phyloP scores from a whole-genome alignment of 2,797 vertebrate species.

The Amphiprion clarkii region DNA sequence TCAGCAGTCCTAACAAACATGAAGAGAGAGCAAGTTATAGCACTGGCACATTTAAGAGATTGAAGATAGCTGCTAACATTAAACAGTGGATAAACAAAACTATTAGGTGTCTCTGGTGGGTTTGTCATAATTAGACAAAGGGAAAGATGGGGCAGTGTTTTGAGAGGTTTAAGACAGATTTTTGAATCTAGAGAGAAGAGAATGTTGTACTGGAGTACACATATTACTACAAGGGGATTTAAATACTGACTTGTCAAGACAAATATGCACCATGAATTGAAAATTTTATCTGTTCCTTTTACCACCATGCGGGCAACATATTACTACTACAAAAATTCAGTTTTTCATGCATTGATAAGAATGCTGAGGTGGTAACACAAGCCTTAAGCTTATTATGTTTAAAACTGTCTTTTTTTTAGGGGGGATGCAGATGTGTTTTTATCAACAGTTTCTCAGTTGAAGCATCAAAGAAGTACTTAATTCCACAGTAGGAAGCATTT shows the following conservation, averaged over 20 bases:
- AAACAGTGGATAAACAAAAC: constrained; percentile 49
- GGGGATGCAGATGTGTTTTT: background rate
- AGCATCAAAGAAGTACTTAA: background rate
- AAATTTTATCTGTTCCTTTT: constrained; percentile 5
- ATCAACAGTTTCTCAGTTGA: background rate
- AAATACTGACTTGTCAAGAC: constrained; percentile 8
- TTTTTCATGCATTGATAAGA: constrained; percentile 10
- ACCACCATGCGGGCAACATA: background rate
- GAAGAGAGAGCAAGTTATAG: constrained; percentile 63
- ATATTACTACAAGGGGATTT: constrained; percentile 7
- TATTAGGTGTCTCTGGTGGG: constrained; percentile 44
- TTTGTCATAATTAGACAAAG: constrained; percentile 46
- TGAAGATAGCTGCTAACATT: constrained; percentile 33
- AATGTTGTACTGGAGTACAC: constrained; percentile 7
- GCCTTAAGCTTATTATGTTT: background rate
- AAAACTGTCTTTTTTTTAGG: background rate
- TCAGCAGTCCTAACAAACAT: constrained; percentile 91
- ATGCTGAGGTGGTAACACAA: background rate
- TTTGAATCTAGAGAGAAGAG: constrained; percentile 18
- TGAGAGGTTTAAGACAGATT: constrained; percentile 16
- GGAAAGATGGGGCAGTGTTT: constrained; percentile 39
- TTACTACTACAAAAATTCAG: background rate
- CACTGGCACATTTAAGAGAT: constrained; percentile 21
- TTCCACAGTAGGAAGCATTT: background rate
- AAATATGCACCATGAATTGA: background rate